These are phyloP conservation scores for Tortricodes alternella DNA, from an alignment of 2,888 invertebrate species.

Conservation along the genomic window DNA sequence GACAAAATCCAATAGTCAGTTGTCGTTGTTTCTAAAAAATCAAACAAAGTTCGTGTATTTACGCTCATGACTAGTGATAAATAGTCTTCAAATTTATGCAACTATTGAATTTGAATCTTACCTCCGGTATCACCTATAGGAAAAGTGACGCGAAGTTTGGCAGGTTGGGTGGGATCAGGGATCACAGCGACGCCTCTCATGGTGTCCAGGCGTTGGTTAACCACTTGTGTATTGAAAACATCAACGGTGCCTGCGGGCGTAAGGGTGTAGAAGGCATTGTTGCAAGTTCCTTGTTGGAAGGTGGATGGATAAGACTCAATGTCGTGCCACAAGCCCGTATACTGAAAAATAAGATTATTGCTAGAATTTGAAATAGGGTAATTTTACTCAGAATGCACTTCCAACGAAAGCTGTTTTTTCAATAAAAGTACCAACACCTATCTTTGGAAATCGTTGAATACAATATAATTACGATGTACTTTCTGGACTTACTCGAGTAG, in stretches of 20 bases:
- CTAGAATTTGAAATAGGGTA: too few species aligned
- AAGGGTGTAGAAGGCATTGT: conserved; percentile 20
- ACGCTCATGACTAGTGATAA: background rate
- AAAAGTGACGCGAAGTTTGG: conserved; percentile 73
- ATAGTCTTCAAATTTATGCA: background rate
- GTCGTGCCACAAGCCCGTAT: conserved; percentile 30
- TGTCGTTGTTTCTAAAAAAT: conserved; percentile 7
- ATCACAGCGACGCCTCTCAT: conserved; percentile 68
- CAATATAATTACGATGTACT: too few species aligned
- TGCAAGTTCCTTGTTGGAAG: conserved; percentile 22
- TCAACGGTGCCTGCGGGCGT: background rate
- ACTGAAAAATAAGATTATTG: too few species aligned
- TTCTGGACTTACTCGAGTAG: conserved; percentile 1
- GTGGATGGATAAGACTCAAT: conserved; percentile 27
- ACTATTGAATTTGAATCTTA: background rate
- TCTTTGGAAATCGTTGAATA: too few species aligned
- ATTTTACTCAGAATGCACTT: too few species aligned
- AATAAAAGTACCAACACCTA: too few species aligned
- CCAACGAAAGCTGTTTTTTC: too few species aligned
- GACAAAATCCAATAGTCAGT: conserved; percentile 11
- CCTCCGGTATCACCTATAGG: conserved; percentile 47
- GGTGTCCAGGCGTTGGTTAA: conserved; percentile 63
- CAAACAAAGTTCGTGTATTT: background rate
- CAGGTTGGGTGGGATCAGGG: conserved; percentile 47
- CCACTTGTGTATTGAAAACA: conserved; percentile 31